These are phyloP conservation scores for Beaufortia kweichowensis DNA, from an alignment of 2,113 vertebrate genomes.

Conservation along the genomic window DNA sequence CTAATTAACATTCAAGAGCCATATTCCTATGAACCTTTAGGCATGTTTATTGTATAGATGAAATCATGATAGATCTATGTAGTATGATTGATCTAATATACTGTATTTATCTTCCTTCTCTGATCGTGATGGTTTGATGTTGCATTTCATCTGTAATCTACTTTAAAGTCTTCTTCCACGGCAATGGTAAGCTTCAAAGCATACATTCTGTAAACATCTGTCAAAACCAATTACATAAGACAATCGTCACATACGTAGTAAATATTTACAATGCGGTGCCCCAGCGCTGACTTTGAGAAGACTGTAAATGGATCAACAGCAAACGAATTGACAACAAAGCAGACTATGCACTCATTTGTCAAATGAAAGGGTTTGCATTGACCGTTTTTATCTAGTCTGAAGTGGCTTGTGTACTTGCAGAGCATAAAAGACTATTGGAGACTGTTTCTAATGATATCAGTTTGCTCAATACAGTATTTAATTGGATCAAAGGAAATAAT, in stretches of 20 bases:
- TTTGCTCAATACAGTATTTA: conserved; percentile 25
- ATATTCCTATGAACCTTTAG: too few species aligned
- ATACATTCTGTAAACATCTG: conserved; percentile 32
- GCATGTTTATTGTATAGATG: too few species aligned
- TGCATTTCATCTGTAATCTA: not conserved
- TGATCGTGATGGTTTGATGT: not conserved
- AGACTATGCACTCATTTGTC: conserved; percentile 10
- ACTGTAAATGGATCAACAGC: conserved; percentile 23
- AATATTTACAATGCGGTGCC: conserved; percentile 30
- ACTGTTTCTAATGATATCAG: conserved; percentile 28
- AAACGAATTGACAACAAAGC: conserved; percentile 34
- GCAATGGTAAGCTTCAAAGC: not conserved
- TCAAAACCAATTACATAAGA: conserved; percentile 27
- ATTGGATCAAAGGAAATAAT: conserved; percentile 22
- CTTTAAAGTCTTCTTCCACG: not conserved
- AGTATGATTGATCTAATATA: not conserved
- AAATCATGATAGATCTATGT: too few species aligned
- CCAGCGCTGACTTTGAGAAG: conserved; percentile 16
- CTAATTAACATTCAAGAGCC: too few species aligned
- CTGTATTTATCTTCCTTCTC: not conserved
- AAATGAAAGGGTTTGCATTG: conserved; percentile 26
- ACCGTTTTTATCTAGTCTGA: conserved; percentile 21
- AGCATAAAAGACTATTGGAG: conserved; percentile 33
- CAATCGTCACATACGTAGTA: conserved; percentile 30
- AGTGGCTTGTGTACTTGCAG: conserved; percentile 34